Conservation (phyloP, 2,888 invertebrate species). For the Dryococelus australis region DNA sequence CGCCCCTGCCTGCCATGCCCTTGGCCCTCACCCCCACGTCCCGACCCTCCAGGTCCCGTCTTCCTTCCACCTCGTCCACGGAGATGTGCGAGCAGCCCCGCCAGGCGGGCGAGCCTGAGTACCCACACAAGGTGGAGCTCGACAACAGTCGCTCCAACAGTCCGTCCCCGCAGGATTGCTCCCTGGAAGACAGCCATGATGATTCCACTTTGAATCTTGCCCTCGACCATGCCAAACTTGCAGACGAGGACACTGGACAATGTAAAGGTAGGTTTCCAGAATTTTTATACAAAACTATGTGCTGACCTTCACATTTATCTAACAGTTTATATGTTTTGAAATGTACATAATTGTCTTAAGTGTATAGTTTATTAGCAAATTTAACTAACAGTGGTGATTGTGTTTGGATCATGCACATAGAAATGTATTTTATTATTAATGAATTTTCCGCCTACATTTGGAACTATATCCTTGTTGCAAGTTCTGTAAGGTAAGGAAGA, state of each 20-base stretch:
- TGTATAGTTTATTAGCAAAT: no score
- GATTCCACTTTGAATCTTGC: constrained; percentile 35
- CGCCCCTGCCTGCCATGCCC: constrained; percentile 40
- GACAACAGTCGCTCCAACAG: constrained; percentile 36
- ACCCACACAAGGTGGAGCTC: constrained; percentile 36
- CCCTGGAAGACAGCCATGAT: constrained; percentile 42
- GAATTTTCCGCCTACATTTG: no score
- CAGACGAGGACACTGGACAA: constrained; percentile 41
- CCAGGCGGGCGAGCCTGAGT: constrained; percentile 38
- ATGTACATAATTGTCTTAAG: no score
- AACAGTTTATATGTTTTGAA: no score
- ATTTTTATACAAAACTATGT: not conserved
- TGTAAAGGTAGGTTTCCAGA: constrained; percentile 42
- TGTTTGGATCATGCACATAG: no score
- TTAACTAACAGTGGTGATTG: no score
- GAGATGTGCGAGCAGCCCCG: constrained; percentile 41
- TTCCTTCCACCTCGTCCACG: constrained; percentile 36
- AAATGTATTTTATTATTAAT: no score
- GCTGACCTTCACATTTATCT: no score
- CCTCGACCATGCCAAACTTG: constrained; percentile 34
- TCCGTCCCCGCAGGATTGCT: constrained; percentile 38
- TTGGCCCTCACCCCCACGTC: constrained; percentile 43
- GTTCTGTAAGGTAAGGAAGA: no score
- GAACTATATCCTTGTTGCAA: no score
- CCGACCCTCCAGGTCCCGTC: constrained; percentile 33